Evolutionary conservation across 2,888 invertebrate species (phyloP).

Genomic region (Drosophila mimica): DNA sequence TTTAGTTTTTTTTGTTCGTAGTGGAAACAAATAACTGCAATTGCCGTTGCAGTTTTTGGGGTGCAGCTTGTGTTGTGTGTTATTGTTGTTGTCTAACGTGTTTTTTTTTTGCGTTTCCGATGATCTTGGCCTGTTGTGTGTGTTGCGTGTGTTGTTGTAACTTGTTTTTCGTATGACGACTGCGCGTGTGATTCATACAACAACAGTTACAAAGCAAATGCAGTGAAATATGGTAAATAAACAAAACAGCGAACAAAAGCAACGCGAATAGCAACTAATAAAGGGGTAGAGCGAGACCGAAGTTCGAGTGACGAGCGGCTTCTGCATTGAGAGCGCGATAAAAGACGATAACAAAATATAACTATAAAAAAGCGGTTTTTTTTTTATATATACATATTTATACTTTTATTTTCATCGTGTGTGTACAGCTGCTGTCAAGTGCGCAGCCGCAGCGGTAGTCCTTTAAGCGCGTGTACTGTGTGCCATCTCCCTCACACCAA

Average conservation of each 20-base stretch:
- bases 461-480: conserved; percentile 50
- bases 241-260: conserved; percentile 47
- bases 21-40: conserved; percentile 31
- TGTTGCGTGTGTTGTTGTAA: conserved; percentile 56
- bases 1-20: background rate
- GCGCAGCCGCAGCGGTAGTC: conserved; percentile 57
- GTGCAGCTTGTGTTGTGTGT: conserved; percentile 48
- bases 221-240: conserved; percentile 64
- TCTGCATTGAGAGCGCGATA: conserved; percentile 47
- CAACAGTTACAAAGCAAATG: conserved; percentile 44
- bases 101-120: conserved; percentile 57
- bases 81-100: conserved; percentile 60
- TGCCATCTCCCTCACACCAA: conserved; percentile 57
- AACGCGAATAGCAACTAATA: conserved; percentile 22
- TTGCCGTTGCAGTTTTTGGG: conserved; percentile 42
- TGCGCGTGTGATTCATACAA: conserved; percentile 71
- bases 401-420: conserved; percentile 10
- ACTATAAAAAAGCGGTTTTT: conserved; percentile 39
- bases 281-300: conserved; percentile 11
- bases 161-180: conserved; percentile 66
- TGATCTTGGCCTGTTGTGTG: conserved; percentile 72
- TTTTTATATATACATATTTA: background rate
- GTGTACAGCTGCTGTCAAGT: conserved; percentile 75
- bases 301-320: conserved; percentile 49
- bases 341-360: conserved; percentile 48